Evolutionary conservation across 2,113 vertebrate genomes (phyloP).

Genomic region (Rhabdornis inornatus): DNA sequence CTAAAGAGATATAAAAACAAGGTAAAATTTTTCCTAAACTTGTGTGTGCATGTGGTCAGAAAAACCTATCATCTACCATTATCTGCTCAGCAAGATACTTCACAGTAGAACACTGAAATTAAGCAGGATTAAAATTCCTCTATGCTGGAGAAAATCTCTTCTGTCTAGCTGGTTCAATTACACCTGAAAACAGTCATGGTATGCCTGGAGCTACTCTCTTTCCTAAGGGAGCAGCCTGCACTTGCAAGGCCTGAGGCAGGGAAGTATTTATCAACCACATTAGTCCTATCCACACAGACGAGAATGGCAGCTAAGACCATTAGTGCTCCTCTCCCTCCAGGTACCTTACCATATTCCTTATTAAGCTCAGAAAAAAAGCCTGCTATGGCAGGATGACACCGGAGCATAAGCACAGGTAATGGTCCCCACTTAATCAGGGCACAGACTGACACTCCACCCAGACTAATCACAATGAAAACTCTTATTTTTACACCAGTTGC

Average conservation of each 20-base stretch:
- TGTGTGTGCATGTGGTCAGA: rapidly evolving
- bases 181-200: background rate
- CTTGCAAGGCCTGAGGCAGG: background rate
- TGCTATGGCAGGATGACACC: conserved; percentile 21
- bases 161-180: background rate
- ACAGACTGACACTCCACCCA: background rate
- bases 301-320: conserved; percentile 9
- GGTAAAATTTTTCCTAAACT: background rate
- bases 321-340: conserved; percentile 5
- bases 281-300: background rate
- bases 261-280: background rate
- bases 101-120: background rate
- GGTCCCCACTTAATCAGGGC: background rate
- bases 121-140: background rate
- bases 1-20: background rate
- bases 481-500: background rate
- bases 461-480: conserved; percentile 10
- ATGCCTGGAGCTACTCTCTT: background rate
- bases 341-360: conserved; percentile 29
- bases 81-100: background rate
- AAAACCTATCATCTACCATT: background rate
- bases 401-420: conserved; percentile 40
- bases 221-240: background rate
- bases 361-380: conserved; percentile 45
- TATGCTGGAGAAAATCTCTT: background rate